Evolutionary conservation across 2,888 invertebrate species (phyloP).

Genomic region (Netelia fuscicornis): DNA sequence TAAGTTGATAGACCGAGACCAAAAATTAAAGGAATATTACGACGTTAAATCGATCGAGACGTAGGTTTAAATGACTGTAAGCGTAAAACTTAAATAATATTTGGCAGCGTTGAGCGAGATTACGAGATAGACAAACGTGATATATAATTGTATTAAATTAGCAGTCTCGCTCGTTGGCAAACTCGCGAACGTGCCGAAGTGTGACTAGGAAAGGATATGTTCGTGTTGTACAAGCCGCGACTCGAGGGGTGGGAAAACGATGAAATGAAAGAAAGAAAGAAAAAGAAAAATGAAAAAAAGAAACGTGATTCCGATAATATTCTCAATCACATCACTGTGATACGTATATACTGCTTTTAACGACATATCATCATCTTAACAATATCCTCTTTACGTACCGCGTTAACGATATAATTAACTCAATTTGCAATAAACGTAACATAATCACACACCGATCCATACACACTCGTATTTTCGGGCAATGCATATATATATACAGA

Average conservation of each 20-base stretch:
- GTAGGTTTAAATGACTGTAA: slow-evolving; percentile 67
- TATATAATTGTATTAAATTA: slow-evolving; percentile 69
- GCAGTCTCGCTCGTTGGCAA: slow-evolving; percentile 46
- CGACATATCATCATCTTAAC: slow-evolving; percentile 81
- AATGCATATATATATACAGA: slow-evolving; percentile 69
- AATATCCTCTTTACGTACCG: slow-evolving; percentile 69
- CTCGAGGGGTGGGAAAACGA: slow-evolving; percentile 20
- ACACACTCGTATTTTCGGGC: slow-evolving; percentile 57
- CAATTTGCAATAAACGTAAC: slow-evolving; percentile 65
- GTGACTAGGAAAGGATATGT: neutral
- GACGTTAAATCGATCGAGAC: slow-evolving; percentile 70
- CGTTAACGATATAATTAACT: slow-evolving; percentile 58
- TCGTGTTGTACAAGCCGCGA: slow-evolving; percentile 34
- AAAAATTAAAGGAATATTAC: slow-evolving; percentile 82
- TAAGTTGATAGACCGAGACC: slow-evolving; percentile 82
- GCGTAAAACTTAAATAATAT: slow-evolving; percentile 37
- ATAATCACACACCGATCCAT: slow-evolving; percentile 52
- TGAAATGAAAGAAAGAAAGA: neutral
- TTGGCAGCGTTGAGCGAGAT: slow-evolving; percentile 60
- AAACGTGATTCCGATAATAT: slow-evolving; percentile 76
- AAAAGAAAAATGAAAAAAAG: slow-evolving; percentile 45
- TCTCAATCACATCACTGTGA: slow-evolving; percentile 81
- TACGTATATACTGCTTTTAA: slow-evolving; percentile 78
- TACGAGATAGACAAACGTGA: slow-evolving; percentile 68
- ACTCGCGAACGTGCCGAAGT: neutral